Evolutionary conservation across 2,797 vertebrate species (phyloP).

Genomic region (Microctenopoma steveboyesi): DNA sequence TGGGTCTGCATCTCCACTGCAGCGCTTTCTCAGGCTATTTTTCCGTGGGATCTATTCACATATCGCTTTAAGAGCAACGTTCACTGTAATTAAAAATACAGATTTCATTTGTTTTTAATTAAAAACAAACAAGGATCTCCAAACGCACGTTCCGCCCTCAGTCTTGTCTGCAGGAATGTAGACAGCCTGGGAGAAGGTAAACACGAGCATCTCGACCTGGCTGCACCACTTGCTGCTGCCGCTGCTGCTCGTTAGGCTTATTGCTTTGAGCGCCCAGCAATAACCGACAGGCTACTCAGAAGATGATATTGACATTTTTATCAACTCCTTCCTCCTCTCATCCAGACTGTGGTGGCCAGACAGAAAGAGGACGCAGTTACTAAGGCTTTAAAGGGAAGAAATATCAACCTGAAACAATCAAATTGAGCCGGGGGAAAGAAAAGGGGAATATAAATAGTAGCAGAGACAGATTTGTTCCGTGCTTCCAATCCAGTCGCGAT

Average conservation of each 20-base stretch:
- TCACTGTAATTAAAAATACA: slow-evolving; percentile 1
- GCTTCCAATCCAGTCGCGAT: too few relatives aligned
- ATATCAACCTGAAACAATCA: not conserved
- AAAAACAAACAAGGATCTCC: not conserved
- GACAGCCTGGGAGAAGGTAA: not conserved
- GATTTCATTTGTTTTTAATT: not conserved
- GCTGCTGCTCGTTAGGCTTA: slow-evolving; percentile 23
- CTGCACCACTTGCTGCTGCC: not conserved
- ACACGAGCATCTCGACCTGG: too few relatives aligned
- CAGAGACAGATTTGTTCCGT: not conserved
- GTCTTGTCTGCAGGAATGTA: not conserved
- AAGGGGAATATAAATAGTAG: not conserved
- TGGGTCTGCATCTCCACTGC: too few relatives aligned
- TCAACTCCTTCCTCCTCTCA: not conserved
- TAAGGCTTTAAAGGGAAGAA: not conserved
- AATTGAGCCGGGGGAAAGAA: not conserved
- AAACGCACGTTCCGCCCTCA: too few relatives aligned
- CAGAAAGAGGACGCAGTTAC: not conserved
- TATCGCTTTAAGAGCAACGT: not conserved
- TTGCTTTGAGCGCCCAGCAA: slow-evolving; percentile 15
- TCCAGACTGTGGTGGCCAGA: not conserved
- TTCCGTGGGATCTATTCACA: not conserved
- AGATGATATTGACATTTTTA: slow-evolving; percentile 3
- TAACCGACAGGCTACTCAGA: slow-evolving; percentile 1
- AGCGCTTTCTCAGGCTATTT: too few relatives aligned